Percentiles rank a stretch among this genome's conserved stretches.
Conservation (phyloP, 2,888 invertebrate genomes). For the Periphyllus acericola region DNA sequence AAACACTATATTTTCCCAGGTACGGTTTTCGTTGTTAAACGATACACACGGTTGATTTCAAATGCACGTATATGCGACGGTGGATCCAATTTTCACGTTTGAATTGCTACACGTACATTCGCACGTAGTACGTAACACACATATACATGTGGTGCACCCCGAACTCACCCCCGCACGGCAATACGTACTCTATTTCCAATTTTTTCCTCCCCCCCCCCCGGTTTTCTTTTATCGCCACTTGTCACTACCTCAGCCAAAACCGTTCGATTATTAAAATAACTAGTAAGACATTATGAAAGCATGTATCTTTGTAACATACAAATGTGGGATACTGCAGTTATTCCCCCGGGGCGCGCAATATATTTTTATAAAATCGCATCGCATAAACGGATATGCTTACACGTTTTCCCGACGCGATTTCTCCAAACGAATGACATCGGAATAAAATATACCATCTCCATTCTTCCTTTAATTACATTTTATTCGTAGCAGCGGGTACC, state of each 20-base stretch:
- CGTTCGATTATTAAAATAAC: slow-evolving; percentile 43
- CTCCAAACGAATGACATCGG: slow-evolving; percentile 32
- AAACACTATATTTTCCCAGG: slow-evolving; percentile 3
- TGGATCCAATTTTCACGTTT: slow-evolving; percentile 29
- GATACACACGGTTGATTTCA: slow-evolving; percentile 40
- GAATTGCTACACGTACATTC: slow-evolving; percentile 11
- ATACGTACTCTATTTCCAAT: background rate
- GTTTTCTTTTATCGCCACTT: slow-evolving; percentile 20
- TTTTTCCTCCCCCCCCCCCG: slow-evolving; percentile 25
- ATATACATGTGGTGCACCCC: background rate
- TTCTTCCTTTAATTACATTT: background rate
- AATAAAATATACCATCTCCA: slow-evolving; percentile 19
- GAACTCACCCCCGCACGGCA: background rate
- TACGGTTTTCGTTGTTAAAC: background rate
- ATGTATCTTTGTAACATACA: background rate
- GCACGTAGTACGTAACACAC: background rate
- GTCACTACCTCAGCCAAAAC: background rate
- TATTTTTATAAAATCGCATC: slow-evolving; percentile 10
- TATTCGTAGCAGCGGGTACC: background rate
- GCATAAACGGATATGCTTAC: background rate
- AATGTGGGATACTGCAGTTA: background rate
- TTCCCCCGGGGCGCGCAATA: background rate
- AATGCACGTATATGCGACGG: background rate
- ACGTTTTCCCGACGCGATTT: background rate
- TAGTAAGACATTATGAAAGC: background rate